These are phyloP conservation scores for Sebastiscus albofasciatus DNA, from an alignment of 2,797 vertebrate genomes.

Conservation along the genomic window DNA sequence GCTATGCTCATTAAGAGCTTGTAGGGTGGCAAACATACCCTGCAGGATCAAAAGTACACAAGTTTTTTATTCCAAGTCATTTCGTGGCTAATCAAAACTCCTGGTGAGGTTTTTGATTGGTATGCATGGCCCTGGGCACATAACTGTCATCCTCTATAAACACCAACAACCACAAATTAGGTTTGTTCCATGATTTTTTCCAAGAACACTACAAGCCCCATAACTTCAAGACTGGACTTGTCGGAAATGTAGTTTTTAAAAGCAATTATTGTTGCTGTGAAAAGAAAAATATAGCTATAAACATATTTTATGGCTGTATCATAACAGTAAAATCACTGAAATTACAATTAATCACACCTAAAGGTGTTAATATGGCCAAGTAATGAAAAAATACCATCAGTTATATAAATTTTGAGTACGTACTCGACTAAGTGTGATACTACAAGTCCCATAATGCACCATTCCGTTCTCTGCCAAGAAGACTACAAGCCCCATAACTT, in stretches of 20 bases:
- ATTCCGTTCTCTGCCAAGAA: conserved; percentile 4
- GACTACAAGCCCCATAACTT: conserved; percentile 40
- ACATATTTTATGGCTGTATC: not conserved
- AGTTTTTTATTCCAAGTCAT: not conserved
- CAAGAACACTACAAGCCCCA: conserved; percentile 34
- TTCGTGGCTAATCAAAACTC: conserved; percentile 8
- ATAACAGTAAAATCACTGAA: not conserved
- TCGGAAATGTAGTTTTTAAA: conserved; percentile 40
- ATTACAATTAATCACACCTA: not conserved
- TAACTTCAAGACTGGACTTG: not conserved
- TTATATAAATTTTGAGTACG: rapidly evolving
- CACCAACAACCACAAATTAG: not conserved
- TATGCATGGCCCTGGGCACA: conserved; percentile 21
- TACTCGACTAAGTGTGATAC: not conserved
- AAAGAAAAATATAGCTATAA: not conserved
- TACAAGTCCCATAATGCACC: no score
- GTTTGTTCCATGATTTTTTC: not conserved
- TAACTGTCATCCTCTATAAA: not conserved
- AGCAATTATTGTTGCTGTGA: not conserved
- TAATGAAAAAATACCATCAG: not conserved
- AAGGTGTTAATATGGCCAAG: not conserved
- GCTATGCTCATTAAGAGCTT: not conserved
- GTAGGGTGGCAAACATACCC: not conserved
- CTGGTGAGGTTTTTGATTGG: not conserved
- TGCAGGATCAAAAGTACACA: not conserved